Conservation (phyloP, 2,113 vertebrate species). For the Falcunculus frontatus region DNA sequence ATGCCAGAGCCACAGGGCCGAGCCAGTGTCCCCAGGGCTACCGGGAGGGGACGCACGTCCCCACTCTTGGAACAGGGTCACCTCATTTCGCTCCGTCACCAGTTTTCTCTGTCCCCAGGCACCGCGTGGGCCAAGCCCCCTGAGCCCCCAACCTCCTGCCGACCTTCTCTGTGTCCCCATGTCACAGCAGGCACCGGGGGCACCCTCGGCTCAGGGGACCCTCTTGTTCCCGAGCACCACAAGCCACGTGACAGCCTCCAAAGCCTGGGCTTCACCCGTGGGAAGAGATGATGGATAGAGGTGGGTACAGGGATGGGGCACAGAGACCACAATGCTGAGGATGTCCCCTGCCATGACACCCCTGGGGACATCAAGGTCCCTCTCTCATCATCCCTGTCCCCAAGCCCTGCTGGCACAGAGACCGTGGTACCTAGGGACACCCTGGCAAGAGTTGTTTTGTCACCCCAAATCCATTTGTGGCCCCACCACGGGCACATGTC, state of each 20-base stretch:
- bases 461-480: rapidly evolving
- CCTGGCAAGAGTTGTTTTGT: rapidly evolving
- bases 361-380: rapidly evolving
- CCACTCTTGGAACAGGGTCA: neutral
- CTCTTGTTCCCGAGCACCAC: rapidly evolving
- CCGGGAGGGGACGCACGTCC: rapidly evolving
- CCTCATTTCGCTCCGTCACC: rapidly evolving
- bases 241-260: neutral
- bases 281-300: neutral
- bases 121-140: rapidly evolving
- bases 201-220: neutral
- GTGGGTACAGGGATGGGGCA: neutral
- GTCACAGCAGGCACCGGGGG: neutral
- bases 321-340: neutral
- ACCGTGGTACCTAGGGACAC: rapidly evolving
- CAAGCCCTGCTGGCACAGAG: neutral
- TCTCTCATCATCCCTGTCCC: neutral
- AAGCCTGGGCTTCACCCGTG: neutral
- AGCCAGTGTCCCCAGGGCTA: neutral
- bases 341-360: rapidly evolving
- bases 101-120: neutral
- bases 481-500: rapidly evolving
- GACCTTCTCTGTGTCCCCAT: neutral
- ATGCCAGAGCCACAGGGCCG: rapidly evolving
- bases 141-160: neutral